These are phyloP conservation scores for Lithobates sylvaticus DNA, from an alignment of 2,797 vertebrate species.

Conservation along the genomic window DNA sequence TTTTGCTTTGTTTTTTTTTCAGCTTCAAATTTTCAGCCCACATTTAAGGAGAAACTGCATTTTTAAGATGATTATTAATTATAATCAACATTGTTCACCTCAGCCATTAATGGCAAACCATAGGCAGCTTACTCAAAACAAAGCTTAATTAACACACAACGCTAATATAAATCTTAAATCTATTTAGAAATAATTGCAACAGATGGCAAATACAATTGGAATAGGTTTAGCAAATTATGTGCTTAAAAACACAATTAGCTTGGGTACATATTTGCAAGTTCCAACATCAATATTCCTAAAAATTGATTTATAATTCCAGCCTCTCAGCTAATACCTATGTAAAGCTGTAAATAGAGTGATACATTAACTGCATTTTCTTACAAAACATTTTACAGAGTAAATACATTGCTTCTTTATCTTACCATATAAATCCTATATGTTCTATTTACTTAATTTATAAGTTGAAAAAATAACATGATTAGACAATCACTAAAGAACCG, in stretches of 20 bases:
- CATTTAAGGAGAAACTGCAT: neutral
- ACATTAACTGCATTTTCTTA: neutral
- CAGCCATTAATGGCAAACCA: slow-evolving; percentile 30
- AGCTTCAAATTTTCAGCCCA: neutral
- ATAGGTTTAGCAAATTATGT: slow-evolving; percentile 26
- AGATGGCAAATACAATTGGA: slow-evolving; percentile 29
- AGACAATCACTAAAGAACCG: too few species aligned
- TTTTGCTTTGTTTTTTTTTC: too few species aligned
- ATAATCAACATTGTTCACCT: slow-evolving; percentile 29
- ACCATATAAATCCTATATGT: too few species aligned
- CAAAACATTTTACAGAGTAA: neutral
- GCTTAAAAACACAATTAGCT: slow-evolving; percentile 30
- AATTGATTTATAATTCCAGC: slow-evolving; percentile 17
- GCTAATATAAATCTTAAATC: slow-evolving; percentile 29
- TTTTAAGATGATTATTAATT: slow-evolving; percentile 24
- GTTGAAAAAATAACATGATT: too few species aligned
- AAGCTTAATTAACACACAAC: slow-evolving; percentile 46
- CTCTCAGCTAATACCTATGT: neutral
- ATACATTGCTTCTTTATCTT: neutral
- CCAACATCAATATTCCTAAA: slow-evolving; percentile 32
- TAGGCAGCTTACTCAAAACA: slow-evolving; percentile 30
- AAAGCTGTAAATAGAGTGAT: too few species aligned
- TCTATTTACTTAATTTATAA: too few species aligned
- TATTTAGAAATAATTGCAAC: slow-evolving; percentile 45
- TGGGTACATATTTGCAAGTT: neutral